These are phyloP conservation scores for Polypterus senegalus DNA, from an alignment of 2,113 vertebrate genomes.

Conservation along the genomic window DNA sequence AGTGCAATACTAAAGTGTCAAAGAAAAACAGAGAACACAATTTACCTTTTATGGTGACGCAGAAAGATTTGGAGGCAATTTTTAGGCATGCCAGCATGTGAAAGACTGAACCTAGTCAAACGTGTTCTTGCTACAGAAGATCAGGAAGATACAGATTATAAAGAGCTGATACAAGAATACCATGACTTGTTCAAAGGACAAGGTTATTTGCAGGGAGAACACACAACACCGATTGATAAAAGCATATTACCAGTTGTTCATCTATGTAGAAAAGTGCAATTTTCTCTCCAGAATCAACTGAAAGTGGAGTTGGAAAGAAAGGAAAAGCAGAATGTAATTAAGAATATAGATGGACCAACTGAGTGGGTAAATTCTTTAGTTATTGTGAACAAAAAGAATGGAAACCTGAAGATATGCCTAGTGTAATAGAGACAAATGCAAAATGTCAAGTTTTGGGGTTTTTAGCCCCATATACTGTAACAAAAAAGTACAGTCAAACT, in stretches of 20 bases:
- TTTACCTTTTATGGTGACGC: constrained; percentile 7
- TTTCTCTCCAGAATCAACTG: background rate
- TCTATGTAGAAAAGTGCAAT: constrained; percentile 6
- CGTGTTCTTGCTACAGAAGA: too few relatives aligned
- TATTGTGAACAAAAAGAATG: too few relatives aligned
- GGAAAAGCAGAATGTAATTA: background rate
- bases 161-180: constrained; percentile 10
- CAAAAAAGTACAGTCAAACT: too few relatives aligned
- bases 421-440: too few relatives aligned
- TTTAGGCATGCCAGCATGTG: constrained; percentile 9
- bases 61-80: constrained; percentile 4
- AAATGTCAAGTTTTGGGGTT: too few relatives aligned
- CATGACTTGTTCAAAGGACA: constrained; percentile 8
- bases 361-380: too few relatives aligned
- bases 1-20: background rate
- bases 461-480: too few relatives aligned
- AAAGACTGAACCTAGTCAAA: background rate
- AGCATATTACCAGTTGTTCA: constrained; percentile 4
- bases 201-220: constrained; percentile 12
- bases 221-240: constrained; percentile 7
- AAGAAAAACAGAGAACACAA: background rate
- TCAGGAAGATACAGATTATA: background rate
- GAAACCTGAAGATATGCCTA: background rate
- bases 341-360: too few relatives aligned
- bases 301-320: constrained; percentile 8